phyloP scores from a whole-genome alignment of 1,140 invertebrate species.

The Tetramorium alpestre region DNA sequence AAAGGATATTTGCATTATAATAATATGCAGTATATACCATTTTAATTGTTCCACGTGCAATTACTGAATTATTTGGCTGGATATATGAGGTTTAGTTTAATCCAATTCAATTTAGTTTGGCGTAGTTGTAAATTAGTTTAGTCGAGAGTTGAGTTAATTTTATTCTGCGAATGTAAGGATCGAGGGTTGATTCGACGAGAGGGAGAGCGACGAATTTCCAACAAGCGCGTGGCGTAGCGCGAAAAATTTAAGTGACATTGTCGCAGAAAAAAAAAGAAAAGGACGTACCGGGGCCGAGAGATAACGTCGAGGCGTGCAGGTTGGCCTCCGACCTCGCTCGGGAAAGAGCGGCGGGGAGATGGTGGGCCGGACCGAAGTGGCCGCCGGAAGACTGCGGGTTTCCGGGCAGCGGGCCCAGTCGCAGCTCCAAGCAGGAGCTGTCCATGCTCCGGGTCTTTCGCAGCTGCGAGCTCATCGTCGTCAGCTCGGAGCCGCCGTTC shows the following conservation, averaged over 20 bases:
- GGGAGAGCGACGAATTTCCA: not conserved
- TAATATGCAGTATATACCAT: not conserved
- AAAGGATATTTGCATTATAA: not conserved
- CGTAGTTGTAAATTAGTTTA: slow-evolving; percentile 21
- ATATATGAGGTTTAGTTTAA: not conserved
- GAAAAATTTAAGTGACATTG: slow-evolving; percentile 35
- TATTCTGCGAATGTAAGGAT: not conserved
- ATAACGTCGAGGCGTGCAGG: slow-evolving; percentile 89
- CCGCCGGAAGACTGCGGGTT: slow-evolving; percentile 68
- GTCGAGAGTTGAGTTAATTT: not conserved
- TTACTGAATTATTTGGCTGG: slow-evolving; percentile 21
- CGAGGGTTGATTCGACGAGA: not conserved
- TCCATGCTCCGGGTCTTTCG: slow-evolving; percentile 95
- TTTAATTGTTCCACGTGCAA: slow-evolving; percentile 6
- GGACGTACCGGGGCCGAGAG: slow-evolving; percentile 86
- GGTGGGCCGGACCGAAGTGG: slow-evolving; percentile 73
- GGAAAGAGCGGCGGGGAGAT: slow-evolving; percentile 86
- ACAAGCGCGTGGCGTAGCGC: not conserved
- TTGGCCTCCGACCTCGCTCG: slow-evolving; percentile 95
- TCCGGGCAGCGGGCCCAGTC: slow-evolving; percentile 83
- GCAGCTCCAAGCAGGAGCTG: slow-evolving; percentile 93
- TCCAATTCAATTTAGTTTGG: not conserved
- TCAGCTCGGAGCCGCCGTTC: slow-evolving; percentile 86
- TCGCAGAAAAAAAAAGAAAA: not conserved
- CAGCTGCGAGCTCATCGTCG: slow-evolving; percentile 90